phyloP scores from a whole-genome alignment of 2,113 vertebrate species.

The Strix aluco region DNA sequence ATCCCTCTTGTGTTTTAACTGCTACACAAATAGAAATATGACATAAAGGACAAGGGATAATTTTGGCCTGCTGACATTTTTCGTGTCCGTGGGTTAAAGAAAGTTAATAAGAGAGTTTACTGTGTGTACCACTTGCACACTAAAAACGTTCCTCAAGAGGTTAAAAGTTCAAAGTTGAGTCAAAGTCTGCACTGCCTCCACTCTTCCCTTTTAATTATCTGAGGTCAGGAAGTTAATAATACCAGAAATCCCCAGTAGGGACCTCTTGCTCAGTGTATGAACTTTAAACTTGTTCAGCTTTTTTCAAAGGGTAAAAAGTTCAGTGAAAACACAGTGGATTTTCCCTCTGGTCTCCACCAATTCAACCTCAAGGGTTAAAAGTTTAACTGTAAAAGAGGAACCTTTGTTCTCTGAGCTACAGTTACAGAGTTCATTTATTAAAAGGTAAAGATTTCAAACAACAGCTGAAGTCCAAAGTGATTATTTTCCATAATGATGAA shows the following conservation, averaged over 20 bases:
- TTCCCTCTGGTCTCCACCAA: slow-evolving; percentile 75
- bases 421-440: slow-evolving; percentile 84
- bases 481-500: slow-evolving; percentile 75
- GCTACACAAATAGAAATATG: slow-evolving; percentile 62
- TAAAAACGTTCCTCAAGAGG: slow-evolving; percentile 75
- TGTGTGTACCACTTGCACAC: slow-evolving; percentile 71
- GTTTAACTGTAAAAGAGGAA: slow-evolving; percentile 82
- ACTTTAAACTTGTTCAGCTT: slow-evolving; percentile 80
- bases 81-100: slow-evolving; percentile 49
- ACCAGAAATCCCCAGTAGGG: slow-evolving; percentile 83
- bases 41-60: slow-evolving; percentile 50
- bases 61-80: slow-evolving; percentile 57
- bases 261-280: slow-evolving; percentile 80
- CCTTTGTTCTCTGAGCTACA: slow-evolving; percentile 80
- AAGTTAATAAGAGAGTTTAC: slow-evolving; percentile 74
- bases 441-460: slow-evolving; percentile 80
- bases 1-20: not conserved
- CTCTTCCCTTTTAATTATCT: slow-evolving; percentile 85
- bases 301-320: slow-evolving; percentile 84
- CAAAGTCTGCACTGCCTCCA: slow-evolving; percentile 76
- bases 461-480: slow-evolving; percentile 73
- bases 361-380: slow-evolving; percentile 83
- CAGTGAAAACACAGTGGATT: slow-evolving; percentile 77
- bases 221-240: slow-evolving; percentile 88
- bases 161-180: slow-evolving; percentile 87